These are phyloP conservation scores for Aspidoscelis tigris DNA, from an alignment of 2,113 vertebrate genomes.

Conservation along the genomic window DNA sequence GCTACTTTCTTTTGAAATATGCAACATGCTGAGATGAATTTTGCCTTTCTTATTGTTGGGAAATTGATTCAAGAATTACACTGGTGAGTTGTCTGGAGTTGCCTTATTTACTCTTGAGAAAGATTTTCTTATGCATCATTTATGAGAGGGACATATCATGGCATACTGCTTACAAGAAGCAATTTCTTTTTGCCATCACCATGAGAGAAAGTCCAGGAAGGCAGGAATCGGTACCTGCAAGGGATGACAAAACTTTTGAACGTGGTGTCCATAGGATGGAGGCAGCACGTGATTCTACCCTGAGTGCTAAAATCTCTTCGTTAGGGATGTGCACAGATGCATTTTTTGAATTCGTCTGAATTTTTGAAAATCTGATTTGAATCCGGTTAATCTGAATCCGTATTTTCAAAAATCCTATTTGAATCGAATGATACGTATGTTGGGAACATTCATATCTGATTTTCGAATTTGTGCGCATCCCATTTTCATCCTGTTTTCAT, in stretches of 20 bases:
- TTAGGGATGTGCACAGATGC: no score
- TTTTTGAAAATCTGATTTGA: no score
- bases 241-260: neutral
- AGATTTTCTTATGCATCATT: slow-evolving; percentile 52
- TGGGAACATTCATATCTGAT: no score
- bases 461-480: no score
- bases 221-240: neutral
- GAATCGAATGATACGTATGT: no score
- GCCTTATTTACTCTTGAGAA: slow-evolving; percentile 52
- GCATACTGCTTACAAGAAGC: slow-evolving; percentile 29
- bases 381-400: no score
- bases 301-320: neutral
- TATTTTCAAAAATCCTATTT: no score
- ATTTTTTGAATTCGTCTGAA: no score
- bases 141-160: slow-evolving; percentile 15
- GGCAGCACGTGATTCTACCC: neutral
- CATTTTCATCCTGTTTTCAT: no score
- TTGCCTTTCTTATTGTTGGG: slow-evolving; percentile 46
- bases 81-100: slow-evolving; percentile 37
- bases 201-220: no score
- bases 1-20: slow-evolving; percentile 48
- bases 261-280: neutral
- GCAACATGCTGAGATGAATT: slow-evolving; percentile 32
- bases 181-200: neutral
- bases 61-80: slow-evolving; percentile 54